Percentiles rank a stretch among this genome's conserved stretches.
phyloP scores from a whole-genome alignment of 2,797 vertebrate species.

The Mormyrops attenuatus region DNA sequence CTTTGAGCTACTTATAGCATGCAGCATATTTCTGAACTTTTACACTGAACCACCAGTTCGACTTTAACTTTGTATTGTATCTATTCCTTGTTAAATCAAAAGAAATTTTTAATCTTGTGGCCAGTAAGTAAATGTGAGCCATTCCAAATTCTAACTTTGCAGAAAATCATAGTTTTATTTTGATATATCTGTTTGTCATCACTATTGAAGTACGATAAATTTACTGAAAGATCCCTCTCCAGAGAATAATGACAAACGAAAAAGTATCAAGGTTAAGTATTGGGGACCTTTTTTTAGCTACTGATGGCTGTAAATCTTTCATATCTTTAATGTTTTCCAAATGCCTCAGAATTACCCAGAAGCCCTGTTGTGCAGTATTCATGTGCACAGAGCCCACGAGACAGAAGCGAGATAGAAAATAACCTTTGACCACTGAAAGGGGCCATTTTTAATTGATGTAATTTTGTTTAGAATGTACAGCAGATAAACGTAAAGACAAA shows the following conservation, averaged over 20 bases:
- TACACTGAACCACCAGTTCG: not conserved
- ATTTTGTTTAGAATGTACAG: not conserved
- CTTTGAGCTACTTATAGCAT: not conserved
- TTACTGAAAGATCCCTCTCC: not conserved
- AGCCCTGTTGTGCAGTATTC: not conserved
- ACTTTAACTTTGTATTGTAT: not conserved
- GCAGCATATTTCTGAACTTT: not conserved
- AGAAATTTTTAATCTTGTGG: not conserved
- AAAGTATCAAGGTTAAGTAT: not conserved
- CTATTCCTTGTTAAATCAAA: not conserved
- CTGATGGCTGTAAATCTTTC: constrained; percentile 12
- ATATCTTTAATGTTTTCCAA: not conserved
- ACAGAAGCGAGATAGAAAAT: not conserved
- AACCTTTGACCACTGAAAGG: constrained; percentile 11
- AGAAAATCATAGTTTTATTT: not conserved
- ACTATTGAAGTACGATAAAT: not conserved
- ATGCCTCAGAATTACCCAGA: not conserved
- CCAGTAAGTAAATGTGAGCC: not conserved
- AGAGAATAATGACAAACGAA: not conserved
- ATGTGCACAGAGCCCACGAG: not conserved
- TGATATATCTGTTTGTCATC: not conserved
- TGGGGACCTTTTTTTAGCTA: constrained; percentile 10
- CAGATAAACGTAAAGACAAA: not conserved
- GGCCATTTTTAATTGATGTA: not conserved
- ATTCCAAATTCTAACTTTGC: not conserved